These are phyloP conservation scores for Lobophora halterata DNA, from an alignment of 2,888 invertebrate genomes.

Conservation along the genomic window DNA sequence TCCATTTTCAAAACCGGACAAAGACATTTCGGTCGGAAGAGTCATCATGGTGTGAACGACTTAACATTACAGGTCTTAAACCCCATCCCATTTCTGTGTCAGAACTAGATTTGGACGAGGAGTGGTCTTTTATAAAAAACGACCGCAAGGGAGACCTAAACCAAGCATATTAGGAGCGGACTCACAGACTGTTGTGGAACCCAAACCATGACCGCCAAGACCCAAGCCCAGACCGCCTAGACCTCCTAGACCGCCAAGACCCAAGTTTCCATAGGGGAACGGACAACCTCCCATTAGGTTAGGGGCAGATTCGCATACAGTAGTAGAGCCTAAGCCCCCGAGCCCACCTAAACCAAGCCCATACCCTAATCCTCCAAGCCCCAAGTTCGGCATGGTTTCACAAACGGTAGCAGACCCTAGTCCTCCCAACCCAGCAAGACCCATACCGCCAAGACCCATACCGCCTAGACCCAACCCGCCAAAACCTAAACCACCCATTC, in stretches of 20 bases:
- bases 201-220: neutral
- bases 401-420: constrained; percentile 22
- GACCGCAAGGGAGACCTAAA: too few relatives aligned
- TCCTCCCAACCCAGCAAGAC: constrained; percentile 26
- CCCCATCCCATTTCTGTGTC: constrained; percentile 14
- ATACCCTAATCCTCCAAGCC: constrained; percentile 10
- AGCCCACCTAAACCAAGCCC: neutral
- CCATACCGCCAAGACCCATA: constrained; percentile 2
- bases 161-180: too few relatives aligned
- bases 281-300: neutral
- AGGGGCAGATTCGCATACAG: neutral
- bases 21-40: neutral
- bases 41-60: constrained; percentile 7
- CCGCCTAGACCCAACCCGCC: constrained; percentile 1
- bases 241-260: neutral
- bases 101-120: constrained; percentile 24
- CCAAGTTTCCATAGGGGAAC: neutral
- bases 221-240: neutral
- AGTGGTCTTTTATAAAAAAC: constrained; percentile 46
- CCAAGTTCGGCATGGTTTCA: constrained; percentile 26
- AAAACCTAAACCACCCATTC: constrained; percentile 10
- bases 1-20: constrained; percentile 7
- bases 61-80: constrained; percentile 6
- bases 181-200: too few relatives aligned
- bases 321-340: neutral